phyloP scores from a whole-genome alignment of 2,113 vertebrate species.

The Cyanoramphus novaezelandiae region DNA sequence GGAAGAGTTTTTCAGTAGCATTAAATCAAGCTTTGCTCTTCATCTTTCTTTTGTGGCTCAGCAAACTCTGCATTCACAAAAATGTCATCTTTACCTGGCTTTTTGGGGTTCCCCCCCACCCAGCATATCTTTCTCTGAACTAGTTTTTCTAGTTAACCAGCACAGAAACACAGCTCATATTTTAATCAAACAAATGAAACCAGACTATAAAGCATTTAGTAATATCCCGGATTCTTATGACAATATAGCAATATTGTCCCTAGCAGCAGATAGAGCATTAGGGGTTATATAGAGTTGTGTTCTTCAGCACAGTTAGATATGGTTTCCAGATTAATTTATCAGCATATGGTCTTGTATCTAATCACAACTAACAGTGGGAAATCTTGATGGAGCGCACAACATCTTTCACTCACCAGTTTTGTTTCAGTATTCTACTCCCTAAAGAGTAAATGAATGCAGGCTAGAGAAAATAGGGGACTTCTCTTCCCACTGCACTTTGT shows the following conservation, averaged over 20 bases:
- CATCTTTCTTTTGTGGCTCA: not conserved
- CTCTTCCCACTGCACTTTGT: not conserved
- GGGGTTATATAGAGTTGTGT: not conserved
- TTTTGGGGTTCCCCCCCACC: no score
- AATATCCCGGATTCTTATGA: not conserved
- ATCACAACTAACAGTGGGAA: not conserved
- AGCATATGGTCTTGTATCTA: not conserved
- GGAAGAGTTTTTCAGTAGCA: not conserved
- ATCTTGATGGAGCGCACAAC: not conserved
- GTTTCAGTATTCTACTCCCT: not conserved
- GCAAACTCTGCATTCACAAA: not conserved
- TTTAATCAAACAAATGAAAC: not conserved
- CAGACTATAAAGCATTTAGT: not conserved
- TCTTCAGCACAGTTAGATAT: not conserved
- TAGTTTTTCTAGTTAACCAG: not conserved
- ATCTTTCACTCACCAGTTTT: not conserved
- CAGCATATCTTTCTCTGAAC: not conserved
- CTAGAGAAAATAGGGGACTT: not conserved
- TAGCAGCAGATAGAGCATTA: not conserved
- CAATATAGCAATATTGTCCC: not conserved
- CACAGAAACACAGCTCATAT: not conserved
- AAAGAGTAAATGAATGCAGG: not conserved
- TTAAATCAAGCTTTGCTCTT: not conserved
- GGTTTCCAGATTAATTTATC: not conserved
- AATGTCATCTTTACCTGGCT: not conserved